Conservation (phyloP, 2,888 invertebrate genomes). For the Oligia strigilis region DNA sequence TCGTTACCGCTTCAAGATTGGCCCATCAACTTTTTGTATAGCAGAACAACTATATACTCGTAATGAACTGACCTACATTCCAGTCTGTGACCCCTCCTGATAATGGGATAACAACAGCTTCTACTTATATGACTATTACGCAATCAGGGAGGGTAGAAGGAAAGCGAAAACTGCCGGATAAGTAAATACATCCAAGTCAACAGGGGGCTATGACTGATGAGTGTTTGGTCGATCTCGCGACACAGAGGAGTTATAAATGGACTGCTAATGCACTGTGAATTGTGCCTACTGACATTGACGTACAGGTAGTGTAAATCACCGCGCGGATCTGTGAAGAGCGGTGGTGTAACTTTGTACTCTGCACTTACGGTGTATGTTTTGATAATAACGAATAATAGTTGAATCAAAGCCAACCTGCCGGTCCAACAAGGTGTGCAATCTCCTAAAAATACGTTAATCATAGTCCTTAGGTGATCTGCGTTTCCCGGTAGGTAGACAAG, state of each 20-base stretch:
- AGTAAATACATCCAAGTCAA: constrained; percentile 59
- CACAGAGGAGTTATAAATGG: constrained; percentile 22
- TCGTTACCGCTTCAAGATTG: not conserved
- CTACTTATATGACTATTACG: constrained; percentile 32
- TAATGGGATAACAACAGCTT: constrained; percentile 3
- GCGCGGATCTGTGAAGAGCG: not conserved
- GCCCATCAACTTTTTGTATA: not conserved
- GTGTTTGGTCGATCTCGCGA: constrained; percentile 40
- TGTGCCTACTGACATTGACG: not conserved
- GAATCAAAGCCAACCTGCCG: no score
- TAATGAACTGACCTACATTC: constrained; percentile 32
- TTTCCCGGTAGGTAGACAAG: no score
- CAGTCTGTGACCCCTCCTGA: not conserved
- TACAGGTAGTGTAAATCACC: not conserved
- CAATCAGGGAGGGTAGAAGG: constrained; percentile 19
- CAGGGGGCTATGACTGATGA: no score
- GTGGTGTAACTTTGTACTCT: not conserved
- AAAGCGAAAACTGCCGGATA: constrained; percentile 29
- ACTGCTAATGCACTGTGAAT: not conserved
- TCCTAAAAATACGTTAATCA: not conserved
- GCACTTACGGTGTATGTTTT: not conserved
- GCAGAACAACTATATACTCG: not conserved
- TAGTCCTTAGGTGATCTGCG: not conserved
- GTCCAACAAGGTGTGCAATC: not conserved
- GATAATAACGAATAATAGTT: not conserved